Percentiles rank a stretch among this genome's conserved stretches.
phyloP scores from a whole-genome alignment of 2,888 invertebrate genomes.

The Ormyrus pomaceus region DNA sequence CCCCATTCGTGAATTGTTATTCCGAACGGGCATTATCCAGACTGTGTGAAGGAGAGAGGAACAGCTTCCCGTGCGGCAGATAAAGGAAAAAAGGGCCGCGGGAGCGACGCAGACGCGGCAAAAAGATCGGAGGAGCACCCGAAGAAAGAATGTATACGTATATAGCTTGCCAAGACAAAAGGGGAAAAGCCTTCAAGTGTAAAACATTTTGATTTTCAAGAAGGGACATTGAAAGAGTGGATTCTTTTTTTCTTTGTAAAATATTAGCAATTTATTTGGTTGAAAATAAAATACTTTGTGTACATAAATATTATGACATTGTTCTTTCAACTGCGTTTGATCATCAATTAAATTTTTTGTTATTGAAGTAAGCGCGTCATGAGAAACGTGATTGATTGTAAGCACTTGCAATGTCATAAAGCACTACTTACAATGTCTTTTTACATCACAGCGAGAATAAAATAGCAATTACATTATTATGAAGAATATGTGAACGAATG shows the following conservation, averaged over 20 bases:
- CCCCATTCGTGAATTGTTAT: slow-evolving; percentile 37
- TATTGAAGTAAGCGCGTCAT: slow-evolving; percentile 3
- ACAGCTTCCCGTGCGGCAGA: neutral
- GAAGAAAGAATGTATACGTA: neutral
- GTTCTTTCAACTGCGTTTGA: too few species aligned
- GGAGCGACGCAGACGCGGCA: slow-evolving; percentile 12
- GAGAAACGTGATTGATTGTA: slow-evolving; percentile 24
- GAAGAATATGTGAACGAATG: neutral
- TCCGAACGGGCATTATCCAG: slow-evolving; percentile 37
- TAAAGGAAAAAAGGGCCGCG: neutral
- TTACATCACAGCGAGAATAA: slow-evolving; percentile 18
- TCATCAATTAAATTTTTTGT: slow-evolving; percentile 2
- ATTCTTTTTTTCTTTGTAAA: too few species aligned
- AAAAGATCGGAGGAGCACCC: slow-evolving; percentile 15
- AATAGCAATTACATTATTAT: slow-evolving; percentile 8
- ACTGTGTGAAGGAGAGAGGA: neutral
- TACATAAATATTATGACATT: too few species aligned
- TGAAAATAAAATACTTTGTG: too few species aligned
- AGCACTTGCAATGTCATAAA: neutral
- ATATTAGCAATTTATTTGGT: too few species aligned
- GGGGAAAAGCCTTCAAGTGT: slow-evolving; percentile 4
- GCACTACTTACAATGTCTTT: neutral
- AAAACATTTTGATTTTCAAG: slow-evolving; percentile 37
- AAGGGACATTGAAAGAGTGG: neutral
- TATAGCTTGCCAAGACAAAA: neutral